Conservation (phyloP, 35 echinoderm and acorn worm species). For the Nesometra sesokonis region DNA sequence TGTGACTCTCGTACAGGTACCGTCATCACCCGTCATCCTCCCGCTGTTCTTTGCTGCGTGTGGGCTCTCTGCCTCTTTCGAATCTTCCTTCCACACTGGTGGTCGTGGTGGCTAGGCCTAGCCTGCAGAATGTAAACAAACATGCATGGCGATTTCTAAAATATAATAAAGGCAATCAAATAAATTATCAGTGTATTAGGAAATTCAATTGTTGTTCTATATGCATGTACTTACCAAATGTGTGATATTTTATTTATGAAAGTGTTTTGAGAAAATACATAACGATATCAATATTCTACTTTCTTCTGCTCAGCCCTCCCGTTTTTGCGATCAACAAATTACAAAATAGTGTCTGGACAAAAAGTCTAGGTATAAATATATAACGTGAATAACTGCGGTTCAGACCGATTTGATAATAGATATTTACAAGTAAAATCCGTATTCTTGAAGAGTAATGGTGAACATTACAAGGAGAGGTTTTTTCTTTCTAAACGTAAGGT, state of each 20-base stretch:
- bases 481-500: no score
- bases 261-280: not conserved
- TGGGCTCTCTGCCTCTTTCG: no score
- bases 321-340: not conserved
- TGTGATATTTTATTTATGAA: not conserved
- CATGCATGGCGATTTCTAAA: no score
- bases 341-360: not conserved
- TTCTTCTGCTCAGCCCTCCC: not conserved
- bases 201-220: not conserved
- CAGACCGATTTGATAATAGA: not conserved
- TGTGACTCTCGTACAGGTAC: no score
- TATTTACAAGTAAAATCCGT: not conserved
- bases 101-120: no score
- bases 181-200: no score
- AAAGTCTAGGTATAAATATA: not conserved
- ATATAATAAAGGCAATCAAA: no score
- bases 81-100: no score
- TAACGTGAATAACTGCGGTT: not conserved
- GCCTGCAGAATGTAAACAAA: no score
- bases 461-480: not conserved
- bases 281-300: not conserved
- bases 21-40: no score
- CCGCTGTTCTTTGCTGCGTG: no score
- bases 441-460: not conserved
- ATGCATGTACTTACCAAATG: not conserved